Percentiles rank a stretch among this genome's conserved stretches.
These are phyloP conservation scores for Ochlodes sylvanus DNA, from an alignment of 2,888 invertebrate genomes.

Conservation along the genomic window DNA sequence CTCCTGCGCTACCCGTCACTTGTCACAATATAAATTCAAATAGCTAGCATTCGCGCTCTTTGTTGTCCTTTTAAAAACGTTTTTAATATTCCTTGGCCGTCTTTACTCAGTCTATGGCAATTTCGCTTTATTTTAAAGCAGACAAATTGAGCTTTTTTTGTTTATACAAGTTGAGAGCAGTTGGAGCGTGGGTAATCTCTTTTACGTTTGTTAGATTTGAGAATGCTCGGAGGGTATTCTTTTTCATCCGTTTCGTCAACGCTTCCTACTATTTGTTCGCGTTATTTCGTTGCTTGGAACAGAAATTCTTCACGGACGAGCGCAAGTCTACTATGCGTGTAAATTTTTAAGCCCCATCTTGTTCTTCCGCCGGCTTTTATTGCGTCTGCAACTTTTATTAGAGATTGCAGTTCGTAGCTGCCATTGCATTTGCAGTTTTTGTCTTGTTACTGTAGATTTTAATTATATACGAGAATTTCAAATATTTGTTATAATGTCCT, in stretches of 20 bases:
- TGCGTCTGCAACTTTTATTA: slow-evolving; percentile 54
- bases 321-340: slow-evolving; percentile 73
- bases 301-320: slow-evolving; percentile 66
- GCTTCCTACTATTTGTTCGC: slow-evolving; percentile 68
- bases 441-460: slow-evolving; percentile 23
- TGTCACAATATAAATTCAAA: slow-evolving; percentile 76
- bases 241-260: slow-evolving; percentile 77
- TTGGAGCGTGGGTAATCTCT: slow-evolving; percentile 82
- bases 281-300: slow-evolving; percentile 61
- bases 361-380: slow-evolving; percentile 55
- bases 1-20: slow-evolving; percentile 51
- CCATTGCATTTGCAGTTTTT: slow-evolving; percentile 47
- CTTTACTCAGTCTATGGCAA: slow-evolving; percentile 75
- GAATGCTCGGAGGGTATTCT: slow-evolving; percentile 63
- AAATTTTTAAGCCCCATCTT: slow-evolving; percentile 72
- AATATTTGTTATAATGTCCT: not conserved
- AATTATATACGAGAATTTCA: not conserved
- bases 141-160: slow-evolving; percentile 79
- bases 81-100: slow-evolving; percentile 81
- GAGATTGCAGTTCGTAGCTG: slow-evolving; percentile 57
- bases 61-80: slow-evolving; percentile 77
- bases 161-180: slow-evolving; percentile 82
- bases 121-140: slow-evolving; percentile 76
- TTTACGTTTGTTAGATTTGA: slow-evolving; percentile 81
- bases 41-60: slow-evolving; percentile 65